Evolutionary conservation across 1,140 invertebrate species (phyloP), one percentile per base, ranked within the genome.

Genomic region (Pemphigus obesinymphae): DNA sequence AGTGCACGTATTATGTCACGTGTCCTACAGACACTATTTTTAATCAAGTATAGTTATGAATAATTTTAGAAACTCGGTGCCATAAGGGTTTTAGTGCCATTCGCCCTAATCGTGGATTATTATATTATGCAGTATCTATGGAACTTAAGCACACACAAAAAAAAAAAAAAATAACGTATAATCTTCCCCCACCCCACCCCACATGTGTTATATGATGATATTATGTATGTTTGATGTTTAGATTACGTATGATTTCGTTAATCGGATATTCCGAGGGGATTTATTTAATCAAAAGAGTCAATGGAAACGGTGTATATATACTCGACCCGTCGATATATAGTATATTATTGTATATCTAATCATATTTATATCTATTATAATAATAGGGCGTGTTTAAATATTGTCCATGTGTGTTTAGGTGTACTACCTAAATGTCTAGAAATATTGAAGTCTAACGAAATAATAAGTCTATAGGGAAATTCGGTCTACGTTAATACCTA

Each of bases 41-140:
- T 70, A 70, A 70, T 70, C 37, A 43, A 43, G 37, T 26, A n/a
- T n/a, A 43, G 37, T 70, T 70, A 70, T 70, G 66, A 70, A 70
- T 70, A 70, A 26, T 43, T 70, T 70, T 70, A 26, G 61, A 34
- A 66, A 11, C 43, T 70, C 20, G 66, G 66, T 70, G 37, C 66
- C 66, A 70, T 70, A 70, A 70, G 66, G 66, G 66, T 43, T 43
- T 70, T 70, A 70, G 37, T 11, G 20, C 40, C 66, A 68, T 68
- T 68, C 66, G 15, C 66, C 66, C 66, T 40, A 70, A 70, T 26
- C 23, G 37, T 5, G 66, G 66, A 70, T 70, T 70, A 70, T 70
- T 70, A 43, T 43, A 15, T 48, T 40, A 4, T 10, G 37, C 37
- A 4, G 34, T 40, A 26, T 40, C 37, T 23, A 31, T 10, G 20